Conservation (phyloP, 2,888 invertebrate species). For the Phasia obesa region DNA sequence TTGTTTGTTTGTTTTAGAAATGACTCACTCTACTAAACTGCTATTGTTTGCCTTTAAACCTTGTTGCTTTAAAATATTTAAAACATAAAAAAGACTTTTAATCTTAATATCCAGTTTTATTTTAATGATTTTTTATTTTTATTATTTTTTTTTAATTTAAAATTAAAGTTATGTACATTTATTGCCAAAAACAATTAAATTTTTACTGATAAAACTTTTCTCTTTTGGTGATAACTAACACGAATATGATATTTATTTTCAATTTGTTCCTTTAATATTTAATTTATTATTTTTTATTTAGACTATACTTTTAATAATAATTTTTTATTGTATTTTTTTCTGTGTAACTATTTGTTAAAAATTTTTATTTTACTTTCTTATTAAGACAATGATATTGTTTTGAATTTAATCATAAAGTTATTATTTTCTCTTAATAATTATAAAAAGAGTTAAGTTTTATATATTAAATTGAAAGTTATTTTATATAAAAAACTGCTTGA, state of each 20-base stretch:
- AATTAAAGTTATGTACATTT: conserved; percentile 45
- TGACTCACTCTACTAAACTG: conserved; percentile 10
- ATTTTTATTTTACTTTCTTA: conserved; percentile 33
- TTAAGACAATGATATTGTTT: conserved; percentile 29
- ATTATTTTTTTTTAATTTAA: conserved; percentile 21
- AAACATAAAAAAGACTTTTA: not conserved
- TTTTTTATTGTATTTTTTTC: conserved; percentile 8
- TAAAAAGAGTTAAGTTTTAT: conserved; percentile 1
- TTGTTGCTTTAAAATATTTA: conserved; percentile 6
- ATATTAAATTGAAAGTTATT: conserved; percentile 26
- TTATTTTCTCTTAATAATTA: conserved; percentile 11
- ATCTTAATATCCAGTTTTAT: conserved; percentile 48
- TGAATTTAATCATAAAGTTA: conserved; percentile 1
- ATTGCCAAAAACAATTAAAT: conserved; percentile 41
- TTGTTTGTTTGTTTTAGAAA: not conserved
- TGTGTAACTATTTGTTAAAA: conserved; percentile 23
- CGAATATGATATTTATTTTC: conserved; percentile 50
- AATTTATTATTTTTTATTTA: conserved; percentile 33
- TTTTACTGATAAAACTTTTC: conserved; percentile 16
- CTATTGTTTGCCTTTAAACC: not conserved
- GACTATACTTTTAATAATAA: conserved; percentile 23
- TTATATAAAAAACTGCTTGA: conserved; percentile 72
- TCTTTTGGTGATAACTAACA: conserved; percentile 49
- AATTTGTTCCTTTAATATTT: conserved; percentile 1
- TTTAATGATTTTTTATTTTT: conserved; percentile 42